Evolutionary conservation across 2,797 vertebrate species (phyloP).

Genomic region (Poliocrania exsul): DNA sequence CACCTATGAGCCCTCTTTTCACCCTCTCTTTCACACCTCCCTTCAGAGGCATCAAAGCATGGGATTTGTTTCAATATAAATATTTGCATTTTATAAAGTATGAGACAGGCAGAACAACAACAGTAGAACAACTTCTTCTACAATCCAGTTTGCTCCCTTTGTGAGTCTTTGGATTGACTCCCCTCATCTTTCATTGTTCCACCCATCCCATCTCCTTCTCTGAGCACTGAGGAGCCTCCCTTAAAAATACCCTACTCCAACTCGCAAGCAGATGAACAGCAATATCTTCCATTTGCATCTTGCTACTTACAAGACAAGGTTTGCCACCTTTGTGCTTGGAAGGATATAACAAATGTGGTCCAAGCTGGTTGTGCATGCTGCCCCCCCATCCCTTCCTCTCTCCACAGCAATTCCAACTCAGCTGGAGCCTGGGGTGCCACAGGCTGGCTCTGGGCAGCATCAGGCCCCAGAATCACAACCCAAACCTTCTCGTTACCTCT

Average conservation of each 20-base stretch:
- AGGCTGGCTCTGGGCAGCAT: background rate
- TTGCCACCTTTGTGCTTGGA: background rate
- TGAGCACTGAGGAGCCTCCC: accelerated
- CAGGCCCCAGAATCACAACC: background rate
- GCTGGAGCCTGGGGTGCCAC: background rate
- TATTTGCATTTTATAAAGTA: background rate
- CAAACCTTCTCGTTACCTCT: background rate
- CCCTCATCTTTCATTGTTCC: background rate
- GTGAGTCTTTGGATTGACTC: background rate
- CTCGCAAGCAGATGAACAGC: background rate
- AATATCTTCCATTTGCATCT: background rate
- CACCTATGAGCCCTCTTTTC: accelerated
- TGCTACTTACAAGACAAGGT: background rate
- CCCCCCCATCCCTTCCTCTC: background rate
- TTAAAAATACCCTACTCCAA: background rate
- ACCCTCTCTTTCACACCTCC: background rate
- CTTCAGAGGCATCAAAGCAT: background rate
- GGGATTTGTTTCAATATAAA: background rate
- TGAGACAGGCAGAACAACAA: background rate
- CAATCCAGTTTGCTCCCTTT: background rate
- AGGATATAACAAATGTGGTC: accelerated
- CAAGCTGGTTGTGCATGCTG: background rate
- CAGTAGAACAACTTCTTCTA: background rate
- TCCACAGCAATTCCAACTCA: accelerated
- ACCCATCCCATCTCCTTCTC: background rate